Evolutionary conservation across 2,797 vertebrate species (phyloP).

Genomic region (Geotria australis): DNA sequence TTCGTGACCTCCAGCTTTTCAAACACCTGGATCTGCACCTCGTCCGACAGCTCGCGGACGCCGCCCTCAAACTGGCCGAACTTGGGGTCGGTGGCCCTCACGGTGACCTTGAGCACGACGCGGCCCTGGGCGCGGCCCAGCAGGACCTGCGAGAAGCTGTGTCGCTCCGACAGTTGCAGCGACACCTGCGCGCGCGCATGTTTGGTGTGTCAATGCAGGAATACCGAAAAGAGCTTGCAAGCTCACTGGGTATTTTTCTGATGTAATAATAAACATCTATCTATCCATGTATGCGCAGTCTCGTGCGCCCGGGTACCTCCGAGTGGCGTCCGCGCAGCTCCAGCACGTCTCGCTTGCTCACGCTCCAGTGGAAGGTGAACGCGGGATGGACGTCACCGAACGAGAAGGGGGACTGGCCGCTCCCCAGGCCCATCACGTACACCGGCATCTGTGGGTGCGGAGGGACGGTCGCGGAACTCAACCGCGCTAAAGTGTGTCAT

Average conservation of each 20-base stretch:
- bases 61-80: conserved; percentile 14
- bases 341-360: conserved; percentile 59
- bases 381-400: conserved; percentile 47
- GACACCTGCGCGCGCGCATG: conserved; percentile 23
- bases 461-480: not conserved
- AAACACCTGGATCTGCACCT: conserved; percentile 21
- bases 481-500: not conserved
- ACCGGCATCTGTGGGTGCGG: conserved; percentile 57
- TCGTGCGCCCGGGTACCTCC: conserved; percentile 19
- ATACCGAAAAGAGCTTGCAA: too few species aligned
- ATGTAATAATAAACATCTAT: too few species aligned
- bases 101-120: conserved; percentile 18
- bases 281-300: too few species aligned
- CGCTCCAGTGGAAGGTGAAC: conserved; percentile 64
- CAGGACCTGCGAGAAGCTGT: conserved; percentile 35
- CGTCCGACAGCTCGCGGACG: conserved; percentile 14
- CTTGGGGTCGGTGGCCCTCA: conserved; percentile 13
- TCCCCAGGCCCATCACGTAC: conserved; percentile 58
- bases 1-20: not conserved
- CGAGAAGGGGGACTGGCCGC: conserved; percentile 56
- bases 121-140: conserved; percentile 15
- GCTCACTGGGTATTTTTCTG: too few species aligned
- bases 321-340: conserved; percentile 40
- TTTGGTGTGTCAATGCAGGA: too few species aligned
- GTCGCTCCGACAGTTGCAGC: conserved; percentile 26